Percentiles rank a stretch among this genome's conserved stretches.
Conservation (phyloP, 2,888 invertebrate species). For the Holacanthella duospinosa region DNA sequence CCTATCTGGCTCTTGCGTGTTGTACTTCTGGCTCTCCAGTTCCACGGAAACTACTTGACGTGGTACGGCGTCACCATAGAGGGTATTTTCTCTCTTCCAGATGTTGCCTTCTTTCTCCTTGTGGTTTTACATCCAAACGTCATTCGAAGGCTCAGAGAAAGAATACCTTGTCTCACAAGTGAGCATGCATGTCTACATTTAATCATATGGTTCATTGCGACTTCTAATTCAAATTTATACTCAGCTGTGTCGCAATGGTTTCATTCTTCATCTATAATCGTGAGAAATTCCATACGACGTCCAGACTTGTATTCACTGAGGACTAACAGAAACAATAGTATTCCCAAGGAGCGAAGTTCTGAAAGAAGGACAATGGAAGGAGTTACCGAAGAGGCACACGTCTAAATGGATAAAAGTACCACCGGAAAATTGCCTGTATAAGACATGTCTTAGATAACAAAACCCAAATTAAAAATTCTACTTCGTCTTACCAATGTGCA, state of each 20-base stretch:
- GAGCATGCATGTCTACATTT: neutral
- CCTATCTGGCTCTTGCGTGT: slow-evolving; percentile 11
- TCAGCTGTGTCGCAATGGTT: neutral
- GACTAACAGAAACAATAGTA: too few species aligned
- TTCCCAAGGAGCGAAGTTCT: too few species aligned
- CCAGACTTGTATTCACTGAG: neutral
- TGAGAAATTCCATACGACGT: neutral
- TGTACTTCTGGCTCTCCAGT: slow-evolving; percentile 3
- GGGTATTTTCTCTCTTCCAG: slow-evolving; percentile 1
- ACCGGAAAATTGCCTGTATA: too few species aligned
- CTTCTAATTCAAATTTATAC: neutral
- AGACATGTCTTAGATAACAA: too few species aligned
- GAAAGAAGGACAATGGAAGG: too few species aligned
- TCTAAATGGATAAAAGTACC: too few species aligned
- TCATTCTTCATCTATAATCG: neutral
- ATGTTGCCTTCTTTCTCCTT: slow-evolving; percentile 8
- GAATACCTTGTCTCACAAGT: neutral
- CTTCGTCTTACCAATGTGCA: neutral
- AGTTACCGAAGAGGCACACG: too few species aligned
- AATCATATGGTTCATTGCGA: neutral
- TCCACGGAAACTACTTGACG: slow-evolving; percentile 1
- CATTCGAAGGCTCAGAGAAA: neutral
- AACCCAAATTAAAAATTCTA: too few species aligned
- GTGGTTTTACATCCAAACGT: slow-evolving; percentile 2
- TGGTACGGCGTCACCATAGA: slow-evolving; percentile 4